Percentiles rank a stretch among this genome's conserved stretches.
Evolutionary conservation across 2,888 invertebrate species (phyloP).

Genomic region (Tinea trinotella): DNA sequence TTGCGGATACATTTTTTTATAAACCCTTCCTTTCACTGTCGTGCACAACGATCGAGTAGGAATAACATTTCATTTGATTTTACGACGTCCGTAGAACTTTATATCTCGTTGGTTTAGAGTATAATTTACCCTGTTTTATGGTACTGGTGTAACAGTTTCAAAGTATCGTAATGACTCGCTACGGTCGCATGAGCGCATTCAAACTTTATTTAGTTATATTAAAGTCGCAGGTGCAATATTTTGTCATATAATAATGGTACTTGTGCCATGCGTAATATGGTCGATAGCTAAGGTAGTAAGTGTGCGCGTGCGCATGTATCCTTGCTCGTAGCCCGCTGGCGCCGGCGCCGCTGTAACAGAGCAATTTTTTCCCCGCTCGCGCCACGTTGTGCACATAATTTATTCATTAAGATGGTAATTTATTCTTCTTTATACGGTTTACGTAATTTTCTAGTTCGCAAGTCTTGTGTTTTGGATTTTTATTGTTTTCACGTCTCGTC

Average conservation of each 20-base stretch:
- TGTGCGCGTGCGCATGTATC: conserved; percentile 49
- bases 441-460: conserved; percentile 53
- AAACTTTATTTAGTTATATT: conserved; percentile 34
- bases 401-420: conserved; percentile 51
- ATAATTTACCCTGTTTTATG: conserved; percentile 40
- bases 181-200: conserved; percentile 70
- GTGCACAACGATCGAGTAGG: conserved; percentile 38
- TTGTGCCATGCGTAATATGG: not conserved
- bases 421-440: conserved; percentile 26
- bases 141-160: conserved; percentile 41
- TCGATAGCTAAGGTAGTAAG: not conserved
- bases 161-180: conserved; percentile 64
- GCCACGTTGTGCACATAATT: conserved; percentile 56
- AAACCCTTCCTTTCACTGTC: conserved; percentile 37
- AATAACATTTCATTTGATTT: conserved; percentile 25
- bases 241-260: not conserved
- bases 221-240: conserved; percentile 20
- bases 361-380: conserved; percentile 59
- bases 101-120: conserved; percentile 42
- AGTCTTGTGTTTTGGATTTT: conserved; percentile 41
- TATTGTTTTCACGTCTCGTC: conserved; percentile 32
- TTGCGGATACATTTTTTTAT: conserved; percentile 51
- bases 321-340: conserved; percentile 52
- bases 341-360: conserved; percentile 63
- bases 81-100: conserved; percentile 35